Evolutionary conservation across 1,140 invertebrate species (phyloP), one percentile per base, ranked within the genome.

Genomic region (Alviniconcha marisindica): DNA sequence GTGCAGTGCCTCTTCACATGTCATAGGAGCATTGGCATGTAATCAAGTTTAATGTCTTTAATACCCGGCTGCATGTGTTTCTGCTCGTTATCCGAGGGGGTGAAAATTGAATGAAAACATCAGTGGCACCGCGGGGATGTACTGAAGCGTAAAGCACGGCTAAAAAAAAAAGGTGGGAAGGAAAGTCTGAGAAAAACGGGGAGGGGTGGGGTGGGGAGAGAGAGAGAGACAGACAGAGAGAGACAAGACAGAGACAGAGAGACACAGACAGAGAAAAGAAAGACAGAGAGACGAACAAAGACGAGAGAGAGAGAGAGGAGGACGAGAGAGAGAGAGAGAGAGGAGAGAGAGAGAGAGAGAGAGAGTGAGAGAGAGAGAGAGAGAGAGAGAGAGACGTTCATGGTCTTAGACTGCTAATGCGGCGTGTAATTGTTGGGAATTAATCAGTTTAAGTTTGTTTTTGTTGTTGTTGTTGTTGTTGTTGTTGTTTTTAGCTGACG

Each of bases 21-120:
- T 63, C 60, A 63, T 31, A 31, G 42, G 10, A 21, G 14, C 42
- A 51, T 42, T 42, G 40, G 73, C 73, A 51, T 76, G 42, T 76
- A 76, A 76, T 76, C 73, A 33, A 24, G 14, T 76, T 76, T 76
- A 76, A 76, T 76, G 73, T 51, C 73, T 76, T 76, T 76, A 76
- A 76, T 76, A 76, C 73, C 28, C 31, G 42, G 42, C 73, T 76
- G 73, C 73, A 51, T 76, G 40, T 76, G 42, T 51, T 76, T 44
- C 73, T 76, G 73, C 73, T 76, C 73, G 73, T 76, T 76, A 76
- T 21, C 28, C 44, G 42, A 33, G 18, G 73, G 44, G 42, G 42
- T 76, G 73, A 76, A 76, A 76, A 76, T 76, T n/a, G 24, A 76
- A 76, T 76, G 73, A 76, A 76, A 76, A 51, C 73, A 76, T 38